Percentiles rank a stretch among this genome's conserved stretches.
These are phyloP conservation scores for Gymnoscelis rufifasciata DNA, from an alignment of 2,888 invertebrate species.

Conservation along the genomic window DNA sequence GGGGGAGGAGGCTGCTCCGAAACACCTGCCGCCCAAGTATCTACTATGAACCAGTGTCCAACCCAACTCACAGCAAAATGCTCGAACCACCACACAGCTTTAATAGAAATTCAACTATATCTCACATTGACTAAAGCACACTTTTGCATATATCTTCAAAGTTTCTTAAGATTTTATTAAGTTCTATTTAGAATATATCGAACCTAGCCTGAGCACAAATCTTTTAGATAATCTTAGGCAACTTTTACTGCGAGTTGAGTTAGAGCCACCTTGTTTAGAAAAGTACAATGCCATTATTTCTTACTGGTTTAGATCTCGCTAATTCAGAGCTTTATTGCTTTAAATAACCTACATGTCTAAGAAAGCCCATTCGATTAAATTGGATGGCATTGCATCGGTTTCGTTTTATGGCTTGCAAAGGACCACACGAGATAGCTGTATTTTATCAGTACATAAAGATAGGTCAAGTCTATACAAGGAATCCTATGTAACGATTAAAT, in stretches of 20 bases:
- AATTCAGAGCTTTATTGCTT: conserved; percentile 14
- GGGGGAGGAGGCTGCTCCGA: conserved; percentile 72
- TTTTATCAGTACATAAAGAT: neutral
- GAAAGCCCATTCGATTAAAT: neutral
- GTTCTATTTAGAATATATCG: conserved; percentile 33
- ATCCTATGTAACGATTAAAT: no score
- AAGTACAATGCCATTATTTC: conserved; percentile 51
- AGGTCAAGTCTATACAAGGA: no score
- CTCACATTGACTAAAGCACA: conserved; percentile 35
- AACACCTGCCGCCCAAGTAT: conserved; percentile 76
- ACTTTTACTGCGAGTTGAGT: conserved; percentile 62
- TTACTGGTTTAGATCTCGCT: conserved; percentile 34
- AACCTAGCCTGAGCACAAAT: conserved; percentile 72
- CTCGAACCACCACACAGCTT: conserved; percentile 26
- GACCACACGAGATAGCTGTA: neutral
- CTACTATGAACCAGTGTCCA: conserved; percentile 63
- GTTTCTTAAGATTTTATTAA: conserved; percentile 9
- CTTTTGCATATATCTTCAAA: conserved; percentile 22
- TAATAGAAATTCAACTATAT: conserved; percentile 43
- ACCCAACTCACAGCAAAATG: conserved; percentile 32
- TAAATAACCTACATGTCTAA: conserved; percentile 9
- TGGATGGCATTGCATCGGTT: neutral
- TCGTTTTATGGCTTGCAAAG: neutral
- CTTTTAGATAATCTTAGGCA: conserved; percentile 69
- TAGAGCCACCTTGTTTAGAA: conserved; percentile 50